These are phyloP conservation scores for Drosophila prosaltans DNA, from an alignment of 1,140 invertebrate genomes.

Conservation along the genomic window DNA sequence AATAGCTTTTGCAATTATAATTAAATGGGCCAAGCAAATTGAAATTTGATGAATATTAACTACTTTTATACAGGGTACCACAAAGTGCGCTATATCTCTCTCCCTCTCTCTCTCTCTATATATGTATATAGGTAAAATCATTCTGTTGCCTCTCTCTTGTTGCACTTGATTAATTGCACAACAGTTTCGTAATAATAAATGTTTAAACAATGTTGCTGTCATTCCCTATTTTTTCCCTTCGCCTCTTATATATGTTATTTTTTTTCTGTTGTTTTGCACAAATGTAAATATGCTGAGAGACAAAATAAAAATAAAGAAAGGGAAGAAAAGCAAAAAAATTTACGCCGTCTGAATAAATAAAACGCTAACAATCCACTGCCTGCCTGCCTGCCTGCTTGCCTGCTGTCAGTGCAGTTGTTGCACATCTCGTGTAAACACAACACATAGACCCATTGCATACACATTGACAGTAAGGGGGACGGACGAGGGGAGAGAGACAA, in stretches of 20 bases:
- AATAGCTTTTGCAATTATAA: no score
- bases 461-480: conserved; percentile 17
- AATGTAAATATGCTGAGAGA: conserved; percentile 54
- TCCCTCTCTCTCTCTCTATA: no score
- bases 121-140: neutral
- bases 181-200: conserved; percentile 17
- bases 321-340: conserved; percentile 30
- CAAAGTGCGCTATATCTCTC: no score
- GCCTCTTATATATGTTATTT: conserved; percentile 7
- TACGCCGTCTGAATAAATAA: conserved; percentile 52
- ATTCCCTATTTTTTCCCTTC: conserved; percentile 5
- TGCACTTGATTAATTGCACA: conserved; percentile 19
- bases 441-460: neutral
- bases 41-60: no score
- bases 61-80: no score
- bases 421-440: conserved; percentile 29
- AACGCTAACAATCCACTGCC: conserved; percentile 45
- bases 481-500: neutral
- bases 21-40: no score
- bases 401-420: conserved; percentile 36
- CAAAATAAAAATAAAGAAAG: conserved; percentile 33
- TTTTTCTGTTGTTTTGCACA: conserved; percentile 24
- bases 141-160: neutral
- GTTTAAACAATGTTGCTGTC: conserved; percentile 19
- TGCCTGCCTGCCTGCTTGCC: neutral